phyloP scores from a whole-genome alignment of 2,888 invertebrate genomes.

The Sarcophaga rosellei region DNA sequence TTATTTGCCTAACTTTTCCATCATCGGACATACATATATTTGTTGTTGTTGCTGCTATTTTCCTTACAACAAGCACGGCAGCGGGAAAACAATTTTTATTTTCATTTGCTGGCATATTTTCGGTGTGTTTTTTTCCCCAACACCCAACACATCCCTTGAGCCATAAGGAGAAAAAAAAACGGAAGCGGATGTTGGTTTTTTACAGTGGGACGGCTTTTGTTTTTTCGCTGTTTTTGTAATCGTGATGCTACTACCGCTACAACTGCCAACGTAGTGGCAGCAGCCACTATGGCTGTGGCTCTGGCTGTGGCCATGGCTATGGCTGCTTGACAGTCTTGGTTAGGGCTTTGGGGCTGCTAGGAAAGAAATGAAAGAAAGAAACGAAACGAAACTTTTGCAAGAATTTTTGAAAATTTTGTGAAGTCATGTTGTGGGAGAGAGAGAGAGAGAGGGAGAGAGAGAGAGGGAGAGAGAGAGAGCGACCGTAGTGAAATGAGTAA shows the following conservation, averaged over 20 bases:
- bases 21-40: not conserved
- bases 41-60: not conserved
- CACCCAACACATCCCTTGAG: slow-evolving; percentile 44
- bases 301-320: slow-evolving; percentile 3
- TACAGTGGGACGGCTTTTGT: slow-evolving; percentile 48
- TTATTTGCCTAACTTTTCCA: not conserved
- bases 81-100: slow-evolving; percentile 17
- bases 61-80: not conserved
- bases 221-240: slow-evolving; percentile 25
- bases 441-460: slow-evolving; percentile 16
- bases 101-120: slow-evolving; percentile 34
- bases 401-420: not conserved
- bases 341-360: not conserved
- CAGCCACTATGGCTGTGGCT: slow-evolving; percentile 10
- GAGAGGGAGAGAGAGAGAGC: slow-evolving; percentile 6
- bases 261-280: not conserved
- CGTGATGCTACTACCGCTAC: slow-evolving; percentile 47
- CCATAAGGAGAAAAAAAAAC: slow-evolving; percentile 48
- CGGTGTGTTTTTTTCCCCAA: slow-evolving; percentile 3
- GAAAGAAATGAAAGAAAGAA: not conserved
- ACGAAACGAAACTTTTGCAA: not conserved
- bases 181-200: slow-evolving; percentile 67
- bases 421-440: not conserved
- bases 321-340: slow-evolving; percentile 23
- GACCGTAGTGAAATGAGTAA: slow-evolving; percentile 42